phyloP scores from a whole-genome alignment of 2,113 vertebrate genomes.

The Trematocara nigrifrons region DNA sequence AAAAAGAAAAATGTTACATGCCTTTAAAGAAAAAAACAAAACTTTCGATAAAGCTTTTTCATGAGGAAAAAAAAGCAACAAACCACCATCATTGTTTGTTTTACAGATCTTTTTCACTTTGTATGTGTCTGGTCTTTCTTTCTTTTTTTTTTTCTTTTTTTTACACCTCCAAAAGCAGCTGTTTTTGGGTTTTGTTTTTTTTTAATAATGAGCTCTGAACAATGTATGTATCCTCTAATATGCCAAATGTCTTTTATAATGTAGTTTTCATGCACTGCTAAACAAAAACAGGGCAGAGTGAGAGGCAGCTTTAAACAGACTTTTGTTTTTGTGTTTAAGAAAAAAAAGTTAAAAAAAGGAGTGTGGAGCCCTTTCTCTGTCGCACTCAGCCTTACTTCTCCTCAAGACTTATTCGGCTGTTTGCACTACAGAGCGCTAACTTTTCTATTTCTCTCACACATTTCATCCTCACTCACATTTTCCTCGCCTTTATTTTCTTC shows the following conservation, averaged over 20 bases:
- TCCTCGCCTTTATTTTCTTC: not conserved
- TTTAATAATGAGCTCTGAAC: slow-evolving; percentile 81
- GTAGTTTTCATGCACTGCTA: slow-evolving; percentile 88
- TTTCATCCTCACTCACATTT: slow-evolving; percentile 27
- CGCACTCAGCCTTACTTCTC: slow-evolving; percentile 61
- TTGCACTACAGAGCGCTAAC: slow-evolving; percentile 53
- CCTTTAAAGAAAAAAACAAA: not conserved
- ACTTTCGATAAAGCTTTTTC: slow-evolving; percentile 29
- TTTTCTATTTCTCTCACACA: slow-evolving; percentile 26
- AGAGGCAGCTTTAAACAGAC: slow-evolving; percentile 81
- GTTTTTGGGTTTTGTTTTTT: slow-evolving; percentile 55
- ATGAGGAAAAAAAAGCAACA: not conserved
- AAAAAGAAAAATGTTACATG: slow-evolving; percentile 48
- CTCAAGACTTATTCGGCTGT: slow-evolving; percentile 53
- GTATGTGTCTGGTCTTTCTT: slow-evolving; percentile 27
- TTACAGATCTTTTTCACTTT: not conserved
- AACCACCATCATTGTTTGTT: slow-evolving; percentile 4
- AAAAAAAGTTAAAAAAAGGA: not conserved
- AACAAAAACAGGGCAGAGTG: slow-evolving; percentile 72
- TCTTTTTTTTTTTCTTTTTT: not conserved
- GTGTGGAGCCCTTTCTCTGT: slow-evolving; percentile 58
- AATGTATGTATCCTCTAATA: slow-evolving; percentile 84
- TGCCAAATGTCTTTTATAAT: slow-evolving; percentile 84
- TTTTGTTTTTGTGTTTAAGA: not conserved
- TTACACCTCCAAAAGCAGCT: slow-evolving; percentile 84